Percentiles rank a stretch among this genome's conserved stretches.
Evolutionary conservation across 2,888 invertebrate genomes (phyloP).

Genomic region (Rotaria sp.): DNA sequence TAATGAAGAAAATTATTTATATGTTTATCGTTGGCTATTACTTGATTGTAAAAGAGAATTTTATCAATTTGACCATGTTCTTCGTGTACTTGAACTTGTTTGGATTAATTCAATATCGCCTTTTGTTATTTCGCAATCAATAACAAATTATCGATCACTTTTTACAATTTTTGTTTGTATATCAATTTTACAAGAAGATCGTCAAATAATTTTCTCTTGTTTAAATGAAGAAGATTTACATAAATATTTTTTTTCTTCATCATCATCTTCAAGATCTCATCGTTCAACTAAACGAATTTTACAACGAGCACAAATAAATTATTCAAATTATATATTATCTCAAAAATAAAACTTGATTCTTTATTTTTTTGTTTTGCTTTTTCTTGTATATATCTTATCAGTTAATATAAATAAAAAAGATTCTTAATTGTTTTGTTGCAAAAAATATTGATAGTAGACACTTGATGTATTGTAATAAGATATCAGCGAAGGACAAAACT

Average conservation of each 20-base stretch:
- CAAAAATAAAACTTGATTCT: not conserved
- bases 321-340: not conserved
- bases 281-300: not conserved
- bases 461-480: too few relatives aligned
- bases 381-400: not conserved
- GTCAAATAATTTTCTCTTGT: not conserved
- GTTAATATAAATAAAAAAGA: not conserved
- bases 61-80: constrained; percentile 78
- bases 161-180: not conserved
- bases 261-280: not conserved
- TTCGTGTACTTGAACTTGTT: constrained; percentile 85
- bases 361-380: not conserved
- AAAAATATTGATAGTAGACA: too few relatives aligned
- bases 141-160: not conserved
- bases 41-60: constrained; percentile 96
- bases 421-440: too few relatives aligned
- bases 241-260: not conserved
- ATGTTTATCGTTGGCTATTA: constrained; percentile 90
- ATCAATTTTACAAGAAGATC: not conserved
- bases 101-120: constrained; percentile 60
- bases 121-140: not conserved
- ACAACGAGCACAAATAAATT: not conserved
- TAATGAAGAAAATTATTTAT: constrained; percentile 61
- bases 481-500: too few relatives aligned
- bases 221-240: not conserved